Conservation (phyloP, 2,888 invertebrate genomes). For the Gastracanthus pulcherrimus region DNA sequence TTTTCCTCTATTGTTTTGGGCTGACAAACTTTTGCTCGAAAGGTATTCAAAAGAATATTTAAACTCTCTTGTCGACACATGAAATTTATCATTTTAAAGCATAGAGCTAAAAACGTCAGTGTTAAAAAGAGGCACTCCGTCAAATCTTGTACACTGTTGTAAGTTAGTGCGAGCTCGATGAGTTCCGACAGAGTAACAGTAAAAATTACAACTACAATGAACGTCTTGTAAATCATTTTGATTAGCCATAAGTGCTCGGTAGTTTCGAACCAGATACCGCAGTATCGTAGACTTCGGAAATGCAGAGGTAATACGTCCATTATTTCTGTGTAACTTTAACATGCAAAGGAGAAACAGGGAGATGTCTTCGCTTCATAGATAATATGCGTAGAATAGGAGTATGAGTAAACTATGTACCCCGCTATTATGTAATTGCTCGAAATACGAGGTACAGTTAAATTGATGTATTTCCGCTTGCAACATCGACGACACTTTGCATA, state of each 20-base stretch:
- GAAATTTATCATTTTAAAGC: constrained; percentile 29
- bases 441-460: background rate
- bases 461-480: background rate
- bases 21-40: constrained; percentile 2
- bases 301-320: constrained; percentile 41
- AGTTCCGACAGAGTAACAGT: constrained; percentile 5
- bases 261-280: constrained; percentile 37
- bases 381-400: background rate
- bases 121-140: constrained; percentile 8
- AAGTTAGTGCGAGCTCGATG: background rate
- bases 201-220: background rate
- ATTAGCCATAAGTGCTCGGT: background rate
- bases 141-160: background rate
- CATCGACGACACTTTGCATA: background rate
- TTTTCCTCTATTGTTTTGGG: constrained; percentile 13
- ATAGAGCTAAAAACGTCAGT: background rate
- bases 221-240: constrained; percentile 11
- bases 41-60: background rate
- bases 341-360: background rate
- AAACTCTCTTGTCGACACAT: background rate
- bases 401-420: no score
- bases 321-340: background rate
- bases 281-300: constrained; percentile 4
- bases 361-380: no score
- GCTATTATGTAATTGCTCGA: background rate